Evolutionary conservation across 2,113 vertebrate species (phyloP).

Genomic region (Polypterus senegalus): DNA sequence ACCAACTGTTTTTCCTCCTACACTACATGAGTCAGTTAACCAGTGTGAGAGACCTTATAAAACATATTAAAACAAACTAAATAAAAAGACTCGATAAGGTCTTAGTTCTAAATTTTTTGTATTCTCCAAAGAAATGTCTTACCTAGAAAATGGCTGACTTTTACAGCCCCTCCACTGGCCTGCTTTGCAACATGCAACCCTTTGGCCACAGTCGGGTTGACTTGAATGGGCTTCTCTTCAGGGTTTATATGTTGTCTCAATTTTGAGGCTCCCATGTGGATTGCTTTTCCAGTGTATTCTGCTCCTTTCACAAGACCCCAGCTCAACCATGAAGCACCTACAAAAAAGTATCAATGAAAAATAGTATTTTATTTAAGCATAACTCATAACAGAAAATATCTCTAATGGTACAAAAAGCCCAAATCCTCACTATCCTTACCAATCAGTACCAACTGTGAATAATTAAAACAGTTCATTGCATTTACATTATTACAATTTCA

Average conservation of each 20-base stretch:
- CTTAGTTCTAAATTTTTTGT: no score
- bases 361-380: no score
- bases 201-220: constrained; percentile 74
- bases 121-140: constrained; percentile 19
- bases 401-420: no score
- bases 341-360: no score
- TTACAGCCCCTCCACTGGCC: constrained; percentile 86
- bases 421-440: no score
- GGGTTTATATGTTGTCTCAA: constrained; percentile 86
- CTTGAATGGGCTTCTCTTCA: constrained; percentile 77
- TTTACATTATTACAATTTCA: no score
- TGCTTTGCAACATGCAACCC: constrained; percentile 88
- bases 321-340: constrained; percentile 94
- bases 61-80: no score
- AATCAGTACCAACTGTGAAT: no score
- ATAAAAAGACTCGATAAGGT: no score
- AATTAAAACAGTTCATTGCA: no score
- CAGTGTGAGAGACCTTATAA: no score
- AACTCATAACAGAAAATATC: no score
- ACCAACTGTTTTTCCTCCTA: neutral
- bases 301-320: constrained; percentile 92
- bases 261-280: constrained; percentile 87
- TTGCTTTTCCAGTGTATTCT: constrained; percentile 85
- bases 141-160: constrained; percentile 96
- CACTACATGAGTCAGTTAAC: neutral